phyloP scores from a whole-genome alignment of 2,888 invertebrate genomes.

The Polymixis lichenea region DNA sequence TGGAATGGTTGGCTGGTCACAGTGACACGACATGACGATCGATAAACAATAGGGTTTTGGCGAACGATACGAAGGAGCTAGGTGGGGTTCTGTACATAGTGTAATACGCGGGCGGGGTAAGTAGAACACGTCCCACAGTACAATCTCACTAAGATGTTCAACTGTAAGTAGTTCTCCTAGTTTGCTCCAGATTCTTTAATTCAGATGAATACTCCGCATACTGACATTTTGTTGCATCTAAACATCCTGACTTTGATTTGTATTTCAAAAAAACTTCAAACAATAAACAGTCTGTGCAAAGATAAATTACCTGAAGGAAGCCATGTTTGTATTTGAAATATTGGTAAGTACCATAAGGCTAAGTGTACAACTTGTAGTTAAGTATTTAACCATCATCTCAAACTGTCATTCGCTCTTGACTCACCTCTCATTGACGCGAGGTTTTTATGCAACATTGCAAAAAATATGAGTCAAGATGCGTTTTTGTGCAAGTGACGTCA shows the following conservation, averaged over 20 bases:
- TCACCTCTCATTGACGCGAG: background rate
- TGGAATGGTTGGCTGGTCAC: conserved; percentile 1
- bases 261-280: conserved; percentile 1
- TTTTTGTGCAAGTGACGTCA: conserved; percentile 20
- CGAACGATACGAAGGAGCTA: conserved; percentile 24
- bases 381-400: background rate
- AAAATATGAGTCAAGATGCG: conserved; percentile 24
- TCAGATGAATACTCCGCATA: background rate
- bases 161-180: background rate
- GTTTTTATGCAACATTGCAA: conserved; percentile 14
- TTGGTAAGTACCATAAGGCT: background rate
- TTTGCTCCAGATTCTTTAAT: conserved; percentile 8
- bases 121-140: conserved; percentile 1
- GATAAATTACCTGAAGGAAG: background rate
- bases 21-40: conserved; percentile 8
- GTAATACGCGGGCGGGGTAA: background rate
- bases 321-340: background rate
- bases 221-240: background rate
- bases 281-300: background rate
- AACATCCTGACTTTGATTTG: background rate
- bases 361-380: background rate
- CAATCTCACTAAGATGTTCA: background rate
- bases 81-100: background rate
- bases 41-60: conserved; percentile 51
- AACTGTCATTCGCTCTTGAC: background rate